Percentiles rank a stretch among this genome's conserved stretches.
Evolutionary conservation across 2,797 vertebrate species (phyloP).

Genomic region (Cheirogaleus major): DNA sequence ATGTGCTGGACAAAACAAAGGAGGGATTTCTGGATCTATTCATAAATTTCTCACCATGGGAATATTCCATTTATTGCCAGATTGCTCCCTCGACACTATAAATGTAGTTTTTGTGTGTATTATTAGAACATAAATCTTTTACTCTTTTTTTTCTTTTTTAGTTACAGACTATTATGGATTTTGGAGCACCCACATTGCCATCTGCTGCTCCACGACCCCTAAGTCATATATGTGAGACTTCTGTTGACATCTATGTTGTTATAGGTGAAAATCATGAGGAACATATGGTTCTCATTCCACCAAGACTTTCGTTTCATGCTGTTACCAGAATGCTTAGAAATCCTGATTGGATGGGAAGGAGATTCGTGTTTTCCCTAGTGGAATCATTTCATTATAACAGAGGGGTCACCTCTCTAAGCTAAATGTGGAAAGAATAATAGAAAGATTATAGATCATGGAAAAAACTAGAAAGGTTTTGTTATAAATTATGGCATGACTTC

Average conservation of each 20-base stretch:
- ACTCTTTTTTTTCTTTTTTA: not conserved
- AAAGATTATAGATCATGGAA: conserved; percentile 23
- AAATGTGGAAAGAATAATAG: conserved; percentile 60
- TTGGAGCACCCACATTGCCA: not conserved
- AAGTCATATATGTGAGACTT: not conserved
- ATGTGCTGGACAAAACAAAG: not conserved
- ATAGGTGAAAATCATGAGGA: not conserved
- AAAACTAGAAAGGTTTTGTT: conserved; percentile 22
- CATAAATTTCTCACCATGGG: not conserved
- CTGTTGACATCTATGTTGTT: not conserved
- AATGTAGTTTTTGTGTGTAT: not conserved
- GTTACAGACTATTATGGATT: not conserved
- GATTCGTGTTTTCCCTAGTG: conserved; percentile 46
- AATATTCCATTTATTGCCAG: not conserved
- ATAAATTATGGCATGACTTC: conserved; percentile 46
- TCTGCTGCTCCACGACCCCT: not conserved
- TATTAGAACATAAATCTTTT: not conserved
- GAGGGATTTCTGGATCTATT: not conserved
- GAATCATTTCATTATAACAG: conserved; percentile 56
- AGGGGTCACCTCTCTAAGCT: conserved; percentile 43
- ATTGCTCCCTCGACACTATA: not conserved
- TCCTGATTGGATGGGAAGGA: conserved; percentile 48
- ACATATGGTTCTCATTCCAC: not conserved
- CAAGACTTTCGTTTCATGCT: conserved; percentile 34
- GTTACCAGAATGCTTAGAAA: conserved; percentile 8